Evolutionary conservation across 1,140 invertebrate genomes (phyloP).

Genomic region (Zaprionus vittiger): DNA sequence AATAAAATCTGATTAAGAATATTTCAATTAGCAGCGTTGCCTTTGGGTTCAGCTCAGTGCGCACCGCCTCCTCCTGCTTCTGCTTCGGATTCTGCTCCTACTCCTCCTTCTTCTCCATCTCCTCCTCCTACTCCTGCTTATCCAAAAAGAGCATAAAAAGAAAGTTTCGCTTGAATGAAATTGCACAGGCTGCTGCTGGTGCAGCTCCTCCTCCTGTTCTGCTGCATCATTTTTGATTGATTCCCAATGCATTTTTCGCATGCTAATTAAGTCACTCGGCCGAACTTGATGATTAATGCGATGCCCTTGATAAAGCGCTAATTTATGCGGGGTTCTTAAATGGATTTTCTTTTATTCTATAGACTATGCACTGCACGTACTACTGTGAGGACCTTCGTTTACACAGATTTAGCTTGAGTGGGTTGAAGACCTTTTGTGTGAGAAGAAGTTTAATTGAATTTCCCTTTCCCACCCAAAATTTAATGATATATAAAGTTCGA

Average conservation of each 20-base stretch:
- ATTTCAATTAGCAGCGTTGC: constrained; percentile 75
- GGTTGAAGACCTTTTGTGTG: neutral
- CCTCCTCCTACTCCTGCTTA: neutral
- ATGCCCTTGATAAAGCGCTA: constrained; percentile 37
- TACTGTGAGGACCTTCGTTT: neutral
- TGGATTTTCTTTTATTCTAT: constrained; percentile 47
- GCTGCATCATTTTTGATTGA: constrained; percentile 57
- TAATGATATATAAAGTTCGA: neutral
- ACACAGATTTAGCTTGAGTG: neutral
- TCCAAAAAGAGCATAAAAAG: constrained; percentile 17
- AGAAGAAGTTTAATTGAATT: neutral
- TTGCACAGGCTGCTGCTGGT: constrained; percentile 8
- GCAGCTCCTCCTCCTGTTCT: neutral
- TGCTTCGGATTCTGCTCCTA: neutral
- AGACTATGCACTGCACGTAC: constrained; percentile 4
- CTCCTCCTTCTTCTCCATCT: neutral
- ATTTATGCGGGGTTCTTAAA: constrained; percentile 45
- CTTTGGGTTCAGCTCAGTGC: constrained; percentile 10
- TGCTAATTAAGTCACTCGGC: constrained; percentile 79
- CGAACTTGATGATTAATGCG: constrained; percentile 38
- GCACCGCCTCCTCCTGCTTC: neutral
- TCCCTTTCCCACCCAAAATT: too few relatives aligned
- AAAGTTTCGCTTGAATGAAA: constrained; percentile 43
- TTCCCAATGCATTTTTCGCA: constrained; percentile 59
- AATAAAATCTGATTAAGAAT: constrained; percentile 80